A percentile compares a stretch with the other conserved stretches of the same genome.
Evolutionary conservation across 2,797 vertebrate species (phyloP).

Genomic region (Rhinoraja longicauda): DNA sequence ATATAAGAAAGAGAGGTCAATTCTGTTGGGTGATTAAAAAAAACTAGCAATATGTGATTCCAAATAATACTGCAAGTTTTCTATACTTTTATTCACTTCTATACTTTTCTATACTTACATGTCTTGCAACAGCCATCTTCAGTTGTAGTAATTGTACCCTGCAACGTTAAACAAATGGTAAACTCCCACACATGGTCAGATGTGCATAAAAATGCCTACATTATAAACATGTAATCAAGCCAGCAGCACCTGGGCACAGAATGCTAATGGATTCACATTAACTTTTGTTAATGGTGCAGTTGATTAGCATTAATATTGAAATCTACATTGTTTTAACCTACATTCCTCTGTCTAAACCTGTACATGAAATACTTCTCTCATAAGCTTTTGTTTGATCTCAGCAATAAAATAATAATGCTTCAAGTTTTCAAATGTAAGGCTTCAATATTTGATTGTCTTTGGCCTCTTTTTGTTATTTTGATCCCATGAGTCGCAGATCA

Average conservation of each 20-base stretch:
- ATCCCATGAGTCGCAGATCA: too few relatives aligned
- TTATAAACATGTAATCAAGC: background rate
- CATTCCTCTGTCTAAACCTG: background rate
- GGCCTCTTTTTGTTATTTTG: too few relatives aligned
- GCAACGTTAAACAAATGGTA: constrained; percentile 41
- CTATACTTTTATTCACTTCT: constrained; percentile 55
- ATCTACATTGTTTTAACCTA: background rate
- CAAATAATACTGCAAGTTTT: background rate
- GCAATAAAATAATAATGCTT: too few relatives aligned
- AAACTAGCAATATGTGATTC: background rate
- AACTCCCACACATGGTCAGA: background rate
- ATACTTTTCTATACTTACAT: constrained; percentile 68
- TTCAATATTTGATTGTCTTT: too few relatives aligned
- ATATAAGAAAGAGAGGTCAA: too few relatives aligned
- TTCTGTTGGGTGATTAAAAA: background rate
- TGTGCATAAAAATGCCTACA: background rate
- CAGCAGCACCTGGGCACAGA: background rate
- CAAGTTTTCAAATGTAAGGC: too few relatives aligned
- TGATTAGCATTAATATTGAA: background rate
- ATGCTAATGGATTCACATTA: background rate
- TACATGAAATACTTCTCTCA: too few relatives aligned
- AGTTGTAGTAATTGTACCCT: constrained; percentile 69
- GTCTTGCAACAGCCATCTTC: constrained; percentile 77
- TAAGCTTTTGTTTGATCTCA: too few relatives aligned
- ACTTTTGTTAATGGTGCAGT: background rate